Conservation (phyloP, 1,140 invertebrate genomes). For the Camponotus pennsylvanicus region DNA sequence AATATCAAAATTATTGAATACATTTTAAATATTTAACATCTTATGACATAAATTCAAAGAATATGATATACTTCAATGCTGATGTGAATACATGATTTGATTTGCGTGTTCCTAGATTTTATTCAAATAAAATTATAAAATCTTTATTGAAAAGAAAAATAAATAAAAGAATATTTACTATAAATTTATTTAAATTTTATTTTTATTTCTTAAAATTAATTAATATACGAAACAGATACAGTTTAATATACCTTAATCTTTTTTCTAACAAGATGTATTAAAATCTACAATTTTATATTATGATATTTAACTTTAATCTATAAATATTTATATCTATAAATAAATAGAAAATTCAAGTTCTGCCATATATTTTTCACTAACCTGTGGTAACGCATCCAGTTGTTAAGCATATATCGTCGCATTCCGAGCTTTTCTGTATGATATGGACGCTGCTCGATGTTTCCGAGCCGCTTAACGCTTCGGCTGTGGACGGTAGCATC, state of each 20-base stretch:
- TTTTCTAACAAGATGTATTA: neutral
- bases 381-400: constrained; percentile 90
- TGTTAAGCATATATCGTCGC: constrained; percentile 86
- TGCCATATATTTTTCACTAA: constrained; percentile 69
- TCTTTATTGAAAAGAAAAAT: neutral
- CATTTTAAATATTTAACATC: neutral
- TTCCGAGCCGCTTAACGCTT: constrained; percentile 80
- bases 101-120: neutral
- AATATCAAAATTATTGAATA: neutral
- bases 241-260: neutral
- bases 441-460: constrained; percentile 64
- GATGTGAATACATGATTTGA: neutral
- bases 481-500: constrained; percentile 82
- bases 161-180: neutral
- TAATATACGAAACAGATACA: neutral
- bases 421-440: constrained; percentile 60
- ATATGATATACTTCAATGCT: neutral
- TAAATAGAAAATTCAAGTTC: neutral
- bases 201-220: neutral
- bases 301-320: neutral
- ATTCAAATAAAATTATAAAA: neutral
- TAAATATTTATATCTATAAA: neutral
- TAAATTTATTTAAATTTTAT: constrained; percentile 1
- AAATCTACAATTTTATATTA: neutral
- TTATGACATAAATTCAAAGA: neutral